These are phyloP conservation scores for Drosophila albomicans DNA, from an alignment of 1,140 invertebrate genomes.

Conservation along the genomic window DNA sequence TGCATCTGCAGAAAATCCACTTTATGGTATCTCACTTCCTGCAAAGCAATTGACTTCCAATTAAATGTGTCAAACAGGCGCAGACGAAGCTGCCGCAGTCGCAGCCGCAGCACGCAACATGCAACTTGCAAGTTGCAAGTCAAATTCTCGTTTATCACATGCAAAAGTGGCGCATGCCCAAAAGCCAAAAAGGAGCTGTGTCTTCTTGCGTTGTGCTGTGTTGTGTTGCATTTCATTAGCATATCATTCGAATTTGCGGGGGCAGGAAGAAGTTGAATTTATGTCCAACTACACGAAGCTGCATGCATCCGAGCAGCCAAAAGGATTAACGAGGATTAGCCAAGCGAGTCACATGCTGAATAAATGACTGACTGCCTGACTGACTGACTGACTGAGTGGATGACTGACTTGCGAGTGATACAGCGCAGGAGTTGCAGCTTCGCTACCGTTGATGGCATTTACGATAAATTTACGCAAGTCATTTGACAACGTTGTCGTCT, in stretches of 20 bases:
- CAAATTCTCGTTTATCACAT: slow-evolving; percentile 8
- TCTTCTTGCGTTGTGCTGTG: slow-evolving; percentile 39
- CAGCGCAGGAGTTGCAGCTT: slow-evolving; percentile 17
- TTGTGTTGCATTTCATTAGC: slow-evolving; percentile 72
- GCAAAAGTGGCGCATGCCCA: slow-evolving; percentile 51
- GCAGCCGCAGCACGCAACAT: slow-evolving; percentile 29
- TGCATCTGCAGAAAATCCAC: neutral
- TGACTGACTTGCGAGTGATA: slow-evolving; percentile 11
- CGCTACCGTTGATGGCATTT: slow-evolving; percentile 77
- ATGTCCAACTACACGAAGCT: slow-evolving; percentile 45
- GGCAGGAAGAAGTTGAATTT: slow-evolving; percentile 55
- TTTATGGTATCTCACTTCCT: slow-evolving; percentile 41
- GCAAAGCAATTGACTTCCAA: slow-evolving; percentile 72
- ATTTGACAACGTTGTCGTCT: slow-evolving; percentile 75
- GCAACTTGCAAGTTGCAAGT: slow-evolving; percentile 8
- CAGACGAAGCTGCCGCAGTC: slow-evolving; percentile 21
- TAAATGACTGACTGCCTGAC: slow-evolving; percentile 23
- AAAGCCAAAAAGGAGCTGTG: slow-evolving; percentile 17
- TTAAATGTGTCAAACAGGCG: slow-evolving; percentile 70
- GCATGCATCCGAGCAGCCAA: slow-evolving; percentile 23
- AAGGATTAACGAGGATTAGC: slow-evolving; percentile 80
- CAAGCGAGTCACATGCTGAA: slow-evolving; percentile 22
- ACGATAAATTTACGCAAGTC: slow-evolving; percentile 85
- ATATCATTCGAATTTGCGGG: slow-evolving; percentile 54
- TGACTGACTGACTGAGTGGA: neutral